These are phyloP conservation scores for Bolinopsis microptera DNA, from an alignment of 37 sponge, comb jelly and placozoan species.

Conservation along the genomic window DNA sequence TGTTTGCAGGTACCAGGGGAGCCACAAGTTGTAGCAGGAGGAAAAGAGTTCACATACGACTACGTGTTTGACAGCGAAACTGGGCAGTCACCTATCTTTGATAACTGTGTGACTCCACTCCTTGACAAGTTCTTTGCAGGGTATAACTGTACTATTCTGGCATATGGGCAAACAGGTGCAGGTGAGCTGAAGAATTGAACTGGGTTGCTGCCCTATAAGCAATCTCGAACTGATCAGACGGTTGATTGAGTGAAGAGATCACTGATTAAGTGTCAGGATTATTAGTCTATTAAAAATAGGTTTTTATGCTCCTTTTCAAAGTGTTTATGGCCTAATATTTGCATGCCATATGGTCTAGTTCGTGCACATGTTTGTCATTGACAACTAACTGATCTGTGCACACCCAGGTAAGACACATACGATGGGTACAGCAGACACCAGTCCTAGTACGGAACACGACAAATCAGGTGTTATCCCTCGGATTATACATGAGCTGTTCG, in stretches of 20 bases:
- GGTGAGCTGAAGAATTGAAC: background rate
- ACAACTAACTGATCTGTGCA: too few relatives aligned
- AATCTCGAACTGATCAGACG: too few relatives aligned
- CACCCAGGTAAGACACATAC: slow-evolving; percentile 63
- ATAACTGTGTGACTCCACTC: slow-evolving; percentile 39
- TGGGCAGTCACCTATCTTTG: slow-evolving; percentile 56
- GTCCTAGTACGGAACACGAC: background rate
- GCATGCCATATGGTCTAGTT: too few relatives aligned
- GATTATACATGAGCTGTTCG: slow-evolving; percentile 38
- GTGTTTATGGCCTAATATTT: too few relatives aligned
- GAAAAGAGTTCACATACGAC: slow-evolving; percentile 60
- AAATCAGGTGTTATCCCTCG: slow-evolving; percentile 41
- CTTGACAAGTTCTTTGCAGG: slow-evolving; percentile 61
- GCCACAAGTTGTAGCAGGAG: slow-evolving; percentile 35
- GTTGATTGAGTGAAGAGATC: too few relatives aligned
- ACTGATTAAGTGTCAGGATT: too few relatives aligned
- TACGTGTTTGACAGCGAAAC: slow-evolving; percentile 49
- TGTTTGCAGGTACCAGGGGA: slow-evolving; percentile 48
- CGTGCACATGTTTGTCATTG: too few relatives aligned
- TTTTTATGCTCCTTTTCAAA: too few relatives aligned
- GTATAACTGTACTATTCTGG: slow-evolving; percentile 53
- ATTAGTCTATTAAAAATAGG: too few relatives aligned
- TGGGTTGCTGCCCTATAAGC: too few relatives aligned
- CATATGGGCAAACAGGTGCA: slow-evolving; percentile 61
- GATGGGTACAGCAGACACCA: slow-evolving; percentile 56